Evolutionary conservation across 2,113 vertebrate genomes (phyloP), one percentile per base, ranked within the genome.

Genomic region (Malurus cyaneus): DNA sequence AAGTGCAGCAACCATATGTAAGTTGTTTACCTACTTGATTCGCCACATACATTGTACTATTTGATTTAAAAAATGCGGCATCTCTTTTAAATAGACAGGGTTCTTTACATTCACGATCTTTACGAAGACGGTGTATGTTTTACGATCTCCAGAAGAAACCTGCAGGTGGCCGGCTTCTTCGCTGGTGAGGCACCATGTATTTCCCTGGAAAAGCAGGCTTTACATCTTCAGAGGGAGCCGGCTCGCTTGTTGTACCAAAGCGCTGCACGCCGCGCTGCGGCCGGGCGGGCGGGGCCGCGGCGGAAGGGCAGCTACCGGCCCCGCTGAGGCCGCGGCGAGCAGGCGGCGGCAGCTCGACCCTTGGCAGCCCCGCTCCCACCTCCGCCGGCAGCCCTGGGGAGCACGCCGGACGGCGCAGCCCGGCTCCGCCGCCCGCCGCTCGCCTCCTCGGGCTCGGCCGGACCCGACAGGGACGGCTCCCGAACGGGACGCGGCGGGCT

Each of bases 21-120:
- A 98, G 97, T 98, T 99, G 98, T 99, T 99, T 99, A 98, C 98
- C 98, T 97, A 98, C 98, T 98, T 97, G 98, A 98, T 98, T 98
- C 98, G 62, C 97, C 97, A 98, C 98, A 98, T 98, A 98, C 98
- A 98, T 97, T 97, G 98, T 98, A 98, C 96, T 98, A 97, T 98
- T 98, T 98, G 98, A 98, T 98, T 98, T 98, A 8, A 95, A 98
- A 97, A 98, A 98, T 96, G 97, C 97, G 59, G 97, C 94, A 92
- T 97, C 96, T 91, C 97, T 97, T 98, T 98, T 97, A 96, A 94
- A 97, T 93, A 98, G 96, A 98, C 97, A 97, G 93, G 87, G 96
- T 97, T 96, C 97, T 97, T 97, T 97, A 95, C 93, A 96, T 97
- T 97, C 96, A 92, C 88, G 93, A 95, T 95, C 94, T 94, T 94